These are phyloP conservation scores for Aleiodes testaceus DNA, from an alignment of 2,888 invertebrate genomes.

Conservation along the genomic window DNA sequence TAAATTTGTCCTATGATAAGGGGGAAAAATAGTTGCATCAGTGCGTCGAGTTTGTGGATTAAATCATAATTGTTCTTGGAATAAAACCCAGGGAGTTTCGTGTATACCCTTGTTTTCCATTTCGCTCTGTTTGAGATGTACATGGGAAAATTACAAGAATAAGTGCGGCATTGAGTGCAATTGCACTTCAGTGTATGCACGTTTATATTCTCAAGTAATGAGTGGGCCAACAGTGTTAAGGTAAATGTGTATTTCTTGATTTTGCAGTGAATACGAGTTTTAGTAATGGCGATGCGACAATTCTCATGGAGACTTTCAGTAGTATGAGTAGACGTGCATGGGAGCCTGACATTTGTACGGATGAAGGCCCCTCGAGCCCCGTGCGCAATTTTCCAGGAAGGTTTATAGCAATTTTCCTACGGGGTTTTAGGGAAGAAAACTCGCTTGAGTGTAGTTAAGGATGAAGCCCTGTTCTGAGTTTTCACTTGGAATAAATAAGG, in stretches of 20 bases:
- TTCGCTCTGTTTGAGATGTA: constrained; percentile 18
- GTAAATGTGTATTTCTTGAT: constrained; percentile 22
- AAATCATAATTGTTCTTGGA: constrained; percentile 11
- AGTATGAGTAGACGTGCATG: constrained; percentile 9
- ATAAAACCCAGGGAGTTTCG: background rate
- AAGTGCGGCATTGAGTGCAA: constrained; percentile 11
- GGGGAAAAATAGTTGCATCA: background rate
- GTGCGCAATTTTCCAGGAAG: constrained; percentile 20
- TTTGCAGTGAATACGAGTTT: constrained; percentile 15
- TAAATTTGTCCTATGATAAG: background rate
- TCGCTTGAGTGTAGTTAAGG: constrained; percentile 42
- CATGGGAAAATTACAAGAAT: constrained; percentile 9
- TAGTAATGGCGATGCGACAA: background rate
- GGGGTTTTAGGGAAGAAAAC: constrained; percentile 34
- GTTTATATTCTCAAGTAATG: constrained; percentile 13
- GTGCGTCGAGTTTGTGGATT: background rate
- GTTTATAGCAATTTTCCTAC: constrained; percentile 44
- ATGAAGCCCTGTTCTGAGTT: constrained; percentile 9
- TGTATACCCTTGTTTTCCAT: constrained; percentile 15
- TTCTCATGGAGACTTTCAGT: constrained; percentile 8
- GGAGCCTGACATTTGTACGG: constrained; percentile 24
- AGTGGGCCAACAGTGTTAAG: constrained; percentile 27
- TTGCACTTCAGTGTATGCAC: background rate
- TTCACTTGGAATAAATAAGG: constrained; percentile 7
- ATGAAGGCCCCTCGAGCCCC: constrained; percentile 28